Base-by-base conservation (phyloP, 23 tunicate species). In the Halocynthia roretzi region DNA sequence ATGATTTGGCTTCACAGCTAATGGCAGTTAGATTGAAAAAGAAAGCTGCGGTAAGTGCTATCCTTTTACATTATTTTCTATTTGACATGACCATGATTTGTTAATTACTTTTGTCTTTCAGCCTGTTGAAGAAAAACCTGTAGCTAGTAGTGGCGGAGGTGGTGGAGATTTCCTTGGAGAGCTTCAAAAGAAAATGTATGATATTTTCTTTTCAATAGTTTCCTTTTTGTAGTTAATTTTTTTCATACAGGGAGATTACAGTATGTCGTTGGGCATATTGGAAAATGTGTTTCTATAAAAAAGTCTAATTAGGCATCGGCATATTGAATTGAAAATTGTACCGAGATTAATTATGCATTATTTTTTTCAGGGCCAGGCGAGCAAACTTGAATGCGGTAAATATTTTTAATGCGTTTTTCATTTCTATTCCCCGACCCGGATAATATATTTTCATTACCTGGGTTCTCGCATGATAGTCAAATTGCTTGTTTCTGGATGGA, bases 91-190 rank as follows among this genome's bases (percentile, higher is more conserved):
- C 18, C 44, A 31, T 67, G 71, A 17, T 19, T 68, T 68, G 12
- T 68, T 31, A 31, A 31, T 31, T 31, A 31, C 48, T 20, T 68
- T 68, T 11, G 17, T 68, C 22, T 68, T n/a, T 20, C 57, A 71
- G 76, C 76, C 76, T 51, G 76, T 71, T 10, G 76, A 71, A 71
- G 76, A 71, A 10, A 71, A 71, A 71, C 56, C 76, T 9, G 55
- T 53, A 10, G 78, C 78, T 18, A 76, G 83, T 6, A n/a, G 78
- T 22, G 71, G 90, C 0, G 87, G 97, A 64, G 98, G 98, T 15
- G 92, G 98, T 4, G 68, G 80, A 10, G 92, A 82, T 62, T 58
- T 92, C 53, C 83, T 92, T 85, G 98, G 80, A 18, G 98, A 92
- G 60, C 82, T 92, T 51, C 98, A 82, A 56, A 82, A 80, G 76